A percentile compares a stretch with the other conserved stretches of the same genome.
Evolutionary conservation across 2,888 invertebrate species (phyloP).

Genomic region (Philaethria dido): DNA sequence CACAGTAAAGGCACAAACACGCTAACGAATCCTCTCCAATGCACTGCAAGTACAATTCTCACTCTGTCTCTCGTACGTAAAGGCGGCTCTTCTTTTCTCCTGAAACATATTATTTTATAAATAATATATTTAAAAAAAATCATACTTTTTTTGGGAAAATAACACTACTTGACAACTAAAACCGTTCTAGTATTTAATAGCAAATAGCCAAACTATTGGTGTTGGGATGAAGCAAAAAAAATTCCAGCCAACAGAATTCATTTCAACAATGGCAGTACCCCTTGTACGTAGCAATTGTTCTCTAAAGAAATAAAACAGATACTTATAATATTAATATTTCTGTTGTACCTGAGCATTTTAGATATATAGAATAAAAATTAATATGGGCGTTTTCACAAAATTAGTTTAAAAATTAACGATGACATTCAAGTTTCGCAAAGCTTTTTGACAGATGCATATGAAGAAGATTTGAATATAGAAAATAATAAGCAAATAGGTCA

Average conservation of each 20-base stretch:
- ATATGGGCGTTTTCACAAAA: background rate
- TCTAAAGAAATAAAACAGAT: background rate
- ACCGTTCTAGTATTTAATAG: too few relatives aligned
- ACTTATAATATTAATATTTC: background rate
- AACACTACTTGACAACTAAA: too few relatives aligned
- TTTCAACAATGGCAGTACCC: too few relatives aligned
- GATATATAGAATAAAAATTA: background rate
- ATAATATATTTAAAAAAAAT: too few relatives aligned
- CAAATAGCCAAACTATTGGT: too few relatives aligned
- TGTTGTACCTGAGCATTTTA: slow-evolving; percentile 18
- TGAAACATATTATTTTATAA: slow-evolving; percentile 24
- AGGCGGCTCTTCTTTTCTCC: slow-evolving; percentile 44
- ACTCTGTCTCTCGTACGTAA: slow-evolving; percentile 44
- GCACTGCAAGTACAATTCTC: slow-evolving; percentile 49
- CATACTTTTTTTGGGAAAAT: too few relatives aligned
- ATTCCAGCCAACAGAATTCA: too few relatives aligned
- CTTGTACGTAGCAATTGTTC: too few relatives aligned
- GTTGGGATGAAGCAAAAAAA: too few relatives aligned
- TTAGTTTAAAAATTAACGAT: background rate
- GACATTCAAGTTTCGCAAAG: slow-evolving; percentile 1
- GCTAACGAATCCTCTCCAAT: slow-evolving; percentile 58
- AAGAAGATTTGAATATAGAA: slow-evolving; percentile 27
- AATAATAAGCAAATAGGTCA: background rate
- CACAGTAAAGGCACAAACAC: slow-evolving; percentile 49
- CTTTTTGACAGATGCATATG: slow-evolving; percentile 7